Percentiles rank a stretch among this genome's conserved stretches.
phyloP scores from a whole-genome alignment of 2,113 vertebrate species.

The Dolichotis patagonum region DNA sequence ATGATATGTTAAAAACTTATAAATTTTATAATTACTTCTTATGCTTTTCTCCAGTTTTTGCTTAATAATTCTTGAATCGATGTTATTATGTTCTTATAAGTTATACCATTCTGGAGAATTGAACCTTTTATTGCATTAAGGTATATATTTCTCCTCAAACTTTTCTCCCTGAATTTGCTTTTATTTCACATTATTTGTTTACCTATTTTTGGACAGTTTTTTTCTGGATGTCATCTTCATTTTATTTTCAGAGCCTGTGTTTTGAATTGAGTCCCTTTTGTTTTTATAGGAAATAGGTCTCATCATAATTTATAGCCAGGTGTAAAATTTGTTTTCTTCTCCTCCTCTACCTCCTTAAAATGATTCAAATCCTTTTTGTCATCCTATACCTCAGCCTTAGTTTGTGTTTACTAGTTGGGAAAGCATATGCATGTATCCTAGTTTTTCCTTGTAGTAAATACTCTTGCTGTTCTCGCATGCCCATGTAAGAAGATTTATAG shows the following conservation, averaged over 20 bases:
- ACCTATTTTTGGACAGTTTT: background rate
- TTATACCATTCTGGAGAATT: background rate
- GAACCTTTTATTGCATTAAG: constrained; percentile 35
- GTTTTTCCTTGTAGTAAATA: constrained; percentile 14
- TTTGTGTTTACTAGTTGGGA: background rate
- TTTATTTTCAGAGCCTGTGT: constrained; percentile 23
- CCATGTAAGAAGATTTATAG: background rate
- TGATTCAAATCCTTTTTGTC: background rate
- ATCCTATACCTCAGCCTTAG: background rate
- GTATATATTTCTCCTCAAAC: background rate
- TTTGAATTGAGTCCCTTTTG: background rate
- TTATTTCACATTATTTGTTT: no score
- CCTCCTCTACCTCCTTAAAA: background rate
- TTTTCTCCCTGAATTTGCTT: background rate
- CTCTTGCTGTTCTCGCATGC: background rate
- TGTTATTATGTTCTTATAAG: background rate
- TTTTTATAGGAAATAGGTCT: constrained; percentile 11
- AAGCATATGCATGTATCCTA: background rate
- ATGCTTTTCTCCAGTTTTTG: constrained; percentile 38
- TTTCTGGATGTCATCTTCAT: background rate
- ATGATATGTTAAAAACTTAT: background rate
- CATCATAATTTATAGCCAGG: background rate
- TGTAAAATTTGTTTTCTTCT: background rate
- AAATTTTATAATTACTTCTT: constrained; percentile 27
- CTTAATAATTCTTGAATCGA: constrained; percentile 47